Conservation (phyloP, 37 sponge, comb jelly and placozoan genomes). For the Chondrilla cf. caribensis region DNA sequence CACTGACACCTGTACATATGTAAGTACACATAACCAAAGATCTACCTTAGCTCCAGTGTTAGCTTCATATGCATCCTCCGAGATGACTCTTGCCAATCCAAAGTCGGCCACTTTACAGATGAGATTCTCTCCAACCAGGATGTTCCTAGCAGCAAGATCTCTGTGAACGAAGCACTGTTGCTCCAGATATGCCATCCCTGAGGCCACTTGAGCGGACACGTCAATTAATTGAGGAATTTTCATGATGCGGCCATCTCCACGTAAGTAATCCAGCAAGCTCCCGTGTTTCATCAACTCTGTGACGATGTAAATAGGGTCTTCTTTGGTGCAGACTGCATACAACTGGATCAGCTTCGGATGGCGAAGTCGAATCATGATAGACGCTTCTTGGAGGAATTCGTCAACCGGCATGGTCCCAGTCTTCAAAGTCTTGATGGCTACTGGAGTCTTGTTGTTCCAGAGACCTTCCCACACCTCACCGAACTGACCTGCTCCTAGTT, state of each 20-base stretch:
- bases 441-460: slow-evolving; percentile 90
- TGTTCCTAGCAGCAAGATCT: slow-evolving; percentile 96
- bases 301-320: slow-evolving; percentile 94
- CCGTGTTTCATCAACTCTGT: slow-evolving; percentile 98
- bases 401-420: slow-evolving; percentile 88
- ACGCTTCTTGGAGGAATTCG: slow-evolving; percentile 95
- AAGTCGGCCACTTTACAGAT: slow-evolving; percentile 97
- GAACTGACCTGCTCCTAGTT: slow-evolving; percentile 91
- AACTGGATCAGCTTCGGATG: slow-evolving; percentile 97
- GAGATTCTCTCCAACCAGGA: slow-evolving; percentile 91
- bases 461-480: slow-evolving; percentile 95
- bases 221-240: slow-evolving; percentile 81
- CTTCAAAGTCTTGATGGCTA: slow-evolving; percentile 98
- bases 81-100: slow-evolving; percentile 93
- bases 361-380: slow-evolving; percentile 91
- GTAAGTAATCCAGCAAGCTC: slow-evolving; percentile 87
- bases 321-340: slow-evolving; percentile 94
- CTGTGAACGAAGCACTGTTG: slow-evolving; percentile 93
- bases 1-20: too few relatives aligned
- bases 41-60: slow-evolving; percentile 82
- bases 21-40: too few relatives aligned
- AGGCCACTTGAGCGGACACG: slow-evolving; percentile 85
- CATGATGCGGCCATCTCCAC: slow-evolving; percentile 77
- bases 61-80: slow-evolving; percentile 90
- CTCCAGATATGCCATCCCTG: slow-evolving; percentile 97